Conservation (phyloP, 2,113 vertebrate species). For the Psettodes erumei region DNA sequence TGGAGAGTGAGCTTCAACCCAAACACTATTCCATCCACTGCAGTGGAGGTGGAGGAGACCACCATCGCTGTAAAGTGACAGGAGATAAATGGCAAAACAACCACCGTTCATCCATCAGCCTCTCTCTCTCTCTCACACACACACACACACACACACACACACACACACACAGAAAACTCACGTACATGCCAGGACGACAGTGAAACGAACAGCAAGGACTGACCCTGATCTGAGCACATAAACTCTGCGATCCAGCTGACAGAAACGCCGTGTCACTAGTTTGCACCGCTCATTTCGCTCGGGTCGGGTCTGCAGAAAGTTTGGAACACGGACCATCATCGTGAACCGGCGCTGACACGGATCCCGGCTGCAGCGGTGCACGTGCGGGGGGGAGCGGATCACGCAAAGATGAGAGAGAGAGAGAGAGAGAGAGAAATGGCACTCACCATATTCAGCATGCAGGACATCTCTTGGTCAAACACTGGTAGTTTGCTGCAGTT, state of each 20-base stretch:
- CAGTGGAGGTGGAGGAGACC: conserved; percentile 36
- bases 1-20: conserved; percentile 53
- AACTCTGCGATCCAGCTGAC: background rate
- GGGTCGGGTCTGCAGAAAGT: conserved; percentile 25
- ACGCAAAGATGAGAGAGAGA: background rate
- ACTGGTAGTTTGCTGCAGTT: conserved; percentile 30
- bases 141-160: conserved; percentile 8
- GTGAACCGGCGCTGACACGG: background rate
- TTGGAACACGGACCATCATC: background rate
- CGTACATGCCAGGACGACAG: background rate
- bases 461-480: conserved; percentile 60
- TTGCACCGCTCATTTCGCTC: background rate
- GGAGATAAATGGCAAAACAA: conserved; percentile 9
- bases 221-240: conserved; percentile 23
- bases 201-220: conserved; percentile 3
- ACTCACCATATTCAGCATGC: conserved; percentile 72
- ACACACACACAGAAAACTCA: background rate
- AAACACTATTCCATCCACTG: conserved; percentile 58
- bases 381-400: background rate
- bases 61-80: conserved; percentile 41
- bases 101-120: background rate
- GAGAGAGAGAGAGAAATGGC: background rate
- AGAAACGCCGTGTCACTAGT: background rate
- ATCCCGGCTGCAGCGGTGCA: conserved; percentile 11
- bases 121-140: background rate